Evolutionary conservation across 2,888 invertebrate genomes (phyloP).

Genomic region (Eurois occulta): DNA sequence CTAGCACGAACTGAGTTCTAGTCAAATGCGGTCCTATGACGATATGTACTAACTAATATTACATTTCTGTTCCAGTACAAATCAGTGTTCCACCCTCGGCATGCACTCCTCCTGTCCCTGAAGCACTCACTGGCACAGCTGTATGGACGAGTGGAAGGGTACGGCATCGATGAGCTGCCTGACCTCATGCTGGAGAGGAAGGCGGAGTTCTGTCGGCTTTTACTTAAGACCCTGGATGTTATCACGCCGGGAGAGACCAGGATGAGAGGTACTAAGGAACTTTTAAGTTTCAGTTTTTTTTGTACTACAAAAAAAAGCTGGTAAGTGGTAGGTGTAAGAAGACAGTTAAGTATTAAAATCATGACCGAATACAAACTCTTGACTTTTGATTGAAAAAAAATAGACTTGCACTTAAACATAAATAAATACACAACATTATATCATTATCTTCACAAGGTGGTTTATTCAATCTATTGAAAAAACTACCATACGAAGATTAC

Average conservation of each 20-base stretch:
- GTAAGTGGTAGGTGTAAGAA: no score
- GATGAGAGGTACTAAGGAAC: slow-evolving; percentile 91
- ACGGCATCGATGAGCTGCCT: slow-evolving; percentile 93
- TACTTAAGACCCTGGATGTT: slow-evolving; percentile 92
- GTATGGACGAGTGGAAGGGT: slow-evolving; percentile 94
- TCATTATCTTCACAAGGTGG: neutral
- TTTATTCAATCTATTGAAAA: slow-evolving; percentile 1
- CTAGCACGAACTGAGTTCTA: neutral
- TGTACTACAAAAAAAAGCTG: neutral
- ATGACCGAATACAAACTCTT: no score
- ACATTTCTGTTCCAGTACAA: slow-evolving; percentile 88
- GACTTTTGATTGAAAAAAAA: no score
- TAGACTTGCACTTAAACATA: neutral
- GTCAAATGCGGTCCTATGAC: no score
- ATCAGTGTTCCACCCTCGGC: slow-evolving; percentile 94
- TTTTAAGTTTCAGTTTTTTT: neutral
- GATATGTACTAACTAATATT: neutral
- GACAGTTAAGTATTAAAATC: neutral
- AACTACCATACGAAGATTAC: no score
- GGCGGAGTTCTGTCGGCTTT: slow-evolving; percentile 92
- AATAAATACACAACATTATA: neutral
- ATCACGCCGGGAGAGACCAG: slow-evolving; percentile 95
- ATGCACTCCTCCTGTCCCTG: slow-evolving; percentile 92
- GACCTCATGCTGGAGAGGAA: slow-evolving; percentile 94
- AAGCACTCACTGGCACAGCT: slow-evolving; percentile 93